phyloP scores from a whole-genome alignment of 2,888 invertebrate genomes.

The Acleris literana region DNA sequence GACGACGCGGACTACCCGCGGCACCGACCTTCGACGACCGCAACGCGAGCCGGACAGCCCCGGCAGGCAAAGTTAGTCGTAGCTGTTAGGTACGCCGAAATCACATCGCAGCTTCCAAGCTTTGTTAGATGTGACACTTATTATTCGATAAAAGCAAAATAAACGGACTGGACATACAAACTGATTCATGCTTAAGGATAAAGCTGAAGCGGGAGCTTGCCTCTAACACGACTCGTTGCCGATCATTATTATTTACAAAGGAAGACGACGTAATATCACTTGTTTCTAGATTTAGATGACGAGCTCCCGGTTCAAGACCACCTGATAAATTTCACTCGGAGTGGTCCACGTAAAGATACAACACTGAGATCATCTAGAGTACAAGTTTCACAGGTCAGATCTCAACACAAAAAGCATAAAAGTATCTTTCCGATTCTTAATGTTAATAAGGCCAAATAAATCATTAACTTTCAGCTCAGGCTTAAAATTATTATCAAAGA shows the following conservation, averaged over 20 bases:
- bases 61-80: constrained; percentile 74
- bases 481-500: constrained; percentile 72
- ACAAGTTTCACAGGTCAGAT: constrained; percentile 63
- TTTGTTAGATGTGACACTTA: constrained; percentile 64
- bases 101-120: constrained; percentile 60
- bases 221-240: constrained; percentile 46
- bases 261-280: constrained; percentile 42
- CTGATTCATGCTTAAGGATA: constrained; percentile 74
- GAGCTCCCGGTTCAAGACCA: constrained; percentile 62
- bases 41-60: constrained; percentile 24
- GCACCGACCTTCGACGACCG: constrained; percentile 7
- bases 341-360: constrained; percentile 46
- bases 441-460: constrained; percentile 79
- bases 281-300: constrained; percentile 46
- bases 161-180: constrained; percentile 65
- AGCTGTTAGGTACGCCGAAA: constrained; percentile 66
- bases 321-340: constrained; percentile 49
- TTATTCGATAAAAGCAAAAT: constrained; percentile 56
- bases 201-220: constrained; percentile 66
- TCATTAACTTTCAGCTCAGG: constrained; percentile 70
- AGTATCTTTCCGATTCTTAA: constrained; percentile 58
- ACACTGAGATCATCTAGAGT: constrained; percentile 62
- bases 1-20: constrained; percentile 1
- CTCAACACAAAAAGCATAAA: constrained; percentile 77
- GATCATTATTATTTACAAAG: constrained; percentile 46